Evolutionary conservation across 2,888 invertebrate genomes (phyloP).

Genomic region (Taenaris catops): DNA sequence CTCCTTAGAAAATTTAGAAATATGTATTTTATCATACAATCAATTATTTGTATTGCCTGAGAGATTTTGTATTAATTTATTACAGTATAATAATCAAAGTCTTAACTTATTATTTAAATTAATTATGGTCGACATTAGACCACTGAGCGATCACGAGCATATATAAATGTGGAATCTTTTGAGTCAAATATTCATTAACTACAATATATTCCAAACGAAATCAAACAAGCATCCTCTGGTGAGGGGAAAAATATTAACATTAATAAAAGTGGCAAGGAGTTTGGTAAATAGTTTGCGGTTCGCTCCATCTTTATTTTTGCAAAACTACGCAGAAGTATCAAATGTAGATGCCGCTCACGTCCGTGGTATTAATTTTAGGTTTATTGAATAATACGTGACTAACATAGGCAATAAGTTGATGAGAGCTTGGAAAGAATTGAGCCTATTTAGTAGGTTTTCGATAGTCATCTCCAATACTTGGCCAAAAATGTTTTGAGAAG

Average conservation of each 20-base stretch:
- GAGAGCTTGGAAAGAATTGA: slow-evolving; percentile 33
- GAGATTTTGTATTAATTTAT: neutral
- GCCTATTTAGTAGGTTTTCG: slow-evolving; percentile 48
- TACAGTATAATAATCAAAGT: neutral
- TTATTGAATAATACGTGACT: slow-evolving; percentile 74
- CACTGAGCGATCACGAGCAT: too few species aligned
- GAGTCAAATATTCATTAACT: too few species aligned
- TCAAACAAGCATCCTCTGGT: too few species aligned
- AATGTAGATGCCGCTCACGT: slow-evolving; percentile 53
- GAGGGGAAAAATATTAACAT: too few species aligned
- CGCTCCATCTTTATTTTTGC: slow-evolving; percentile 43
- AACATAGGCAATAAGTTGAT: slow-evolving; percentile 49
- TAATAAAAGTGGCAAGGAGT: neutral
- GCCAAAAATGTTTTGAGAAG: neutral
- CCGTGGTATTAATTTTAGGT: slow-evolving; percentile 66
- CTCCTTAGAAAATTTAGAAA: too few species aligned
- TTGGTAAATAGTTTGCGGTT: slow-evolving; percentile 15
- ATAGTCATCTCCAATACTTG: slow-evolving; percentile 37
- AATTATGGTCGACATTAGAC: too few species aligned
- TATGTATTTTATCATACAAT: too few species aligned
- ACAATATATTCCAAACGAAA: too few species aligned
- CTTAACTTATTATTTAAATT: neutral
- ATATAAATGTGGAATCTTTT: too few species aligned
- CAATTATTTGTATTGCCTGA: too few species aligned
- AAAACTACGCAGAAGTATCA: slow-evolving; percentile 41